Conservation (phyloP, 1,140 invertebrate genomes). For the Tetranychus cinnabarinus region DNA sequence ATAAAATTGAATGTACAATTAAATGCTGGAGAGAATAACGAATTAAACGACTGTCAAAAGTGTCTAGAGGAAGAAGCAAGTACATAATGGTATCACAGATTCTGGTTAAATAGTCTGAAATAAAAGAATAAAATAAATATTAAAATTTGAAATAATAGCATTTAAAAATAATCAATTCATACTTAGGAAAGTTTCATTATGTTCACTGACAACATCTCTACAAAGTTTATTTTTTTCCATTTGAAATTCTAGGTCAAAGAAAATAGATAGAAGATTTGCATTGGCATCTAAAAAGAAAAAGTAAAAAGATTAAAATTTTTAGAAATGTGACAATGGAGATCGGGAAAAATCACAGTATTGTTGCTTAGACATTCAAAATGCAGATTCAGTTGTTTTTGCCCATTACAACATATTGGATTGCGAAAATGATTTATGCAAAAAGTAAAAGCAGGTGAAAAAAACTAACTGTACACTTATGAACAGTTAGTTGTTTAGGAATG, state of each 20-base stretch:
- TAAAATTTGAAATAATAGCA: background rate
- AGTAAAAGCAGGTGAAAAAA: too few relatives aligned
- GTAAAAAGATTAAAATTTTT: background rate
- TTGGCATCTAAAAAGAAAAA: conserved; percentile 9
- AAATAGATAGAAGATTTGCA: conserved; percentile 38
- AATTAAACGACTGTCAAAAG: conserved; percentile 58
- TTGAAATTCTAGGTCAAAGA: conserved; percentile 64
- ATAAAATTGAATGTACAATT: conserved; percentile 48
- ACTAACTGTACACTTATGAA: too few relatives aligned
- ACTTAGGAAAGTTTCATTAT: conserved; percentile 22
- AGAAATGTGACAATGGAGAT: too few relatives aligned
- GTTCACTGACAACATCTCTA: conserved; percentile 23
- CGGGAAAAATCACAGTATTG: too few relatives aligned
- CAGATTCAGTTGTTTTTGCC: background rate
- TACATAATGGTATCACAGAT: conserved; percentile 60
- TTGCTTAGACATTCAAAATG: too few relatives aligned
- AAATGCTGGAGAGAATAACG: conserved; percentile 43
- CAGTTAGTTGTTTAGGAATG: too few relatives aligned
- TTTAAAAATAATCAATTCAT: background rate
- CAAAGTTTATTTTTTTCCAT: conserved; percentile 43
- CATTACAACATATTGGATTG: background rate
- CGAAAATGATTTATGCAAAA: background rate
- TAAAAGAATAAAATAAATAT: background rate
- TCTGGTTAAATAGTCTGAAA: conserved; percentile 47
- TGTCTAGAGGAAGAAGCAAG: conserved; percentile 52